A percentile compares a stretch with the other conserved stretches of the same genome.
These are phyloP conservation scores for Antheraea pernyi DNA, from an alignment of 1,140 invertebrate species.

Conservation along the genomic window DNA sequence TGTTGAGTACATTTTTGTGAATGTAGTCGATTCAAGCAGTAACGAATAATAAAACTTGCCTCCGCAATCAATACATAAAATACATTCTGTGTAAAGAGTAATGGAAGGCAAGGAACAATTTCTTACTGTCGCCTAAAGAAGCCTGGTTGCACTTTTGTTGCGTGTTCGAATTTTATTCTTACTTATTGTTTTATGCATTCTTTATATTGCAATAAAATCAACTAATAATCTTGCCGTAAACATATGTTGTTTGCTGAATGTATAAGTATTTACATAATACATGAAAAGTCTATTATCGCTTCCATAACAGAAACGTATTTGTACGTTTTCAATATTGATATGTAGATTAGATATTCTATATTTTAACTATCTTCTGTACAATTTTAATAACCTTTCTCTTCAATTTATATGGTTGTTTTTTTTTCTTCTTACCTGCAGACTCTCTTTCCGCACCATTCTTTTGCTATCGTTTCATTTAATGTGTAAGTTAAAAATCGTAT, in stretches of 20 bases:
- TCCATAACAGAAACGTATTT: no score
- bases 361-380: no score
- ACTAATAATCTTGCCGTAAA: not conserved
- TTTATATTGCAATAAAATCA: not conserved
- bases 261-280: not conserved
- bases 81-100: not conserved
- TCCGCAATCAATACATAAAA: not conserved
- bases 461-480: no score
- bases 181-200: not conserved
- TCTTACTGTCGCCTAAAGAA: not conserved
- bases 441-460: no score
- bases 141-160: not conserved
- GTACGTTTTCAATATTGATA: no score
- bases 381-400: no score
- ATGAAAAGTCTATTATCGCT: not conserved
- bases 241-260: not conserved
- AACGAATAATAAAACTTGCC: not conserved
- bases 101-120: not conserved
- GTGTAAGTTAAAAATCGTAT: no score
- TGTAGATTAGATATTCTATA: no score
- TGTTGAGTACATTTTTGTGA: not conserved
- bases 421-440: no score
- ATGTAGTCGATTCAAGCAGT: not conserved
- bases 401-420: no score
- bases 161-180: not conserved